Evolutionary conservation across 1,140 invertebrate genomes (phyloP), one percentile per base, ranked within the genome.

Genomic region (Neoseiulus cucumeris): DNA sequence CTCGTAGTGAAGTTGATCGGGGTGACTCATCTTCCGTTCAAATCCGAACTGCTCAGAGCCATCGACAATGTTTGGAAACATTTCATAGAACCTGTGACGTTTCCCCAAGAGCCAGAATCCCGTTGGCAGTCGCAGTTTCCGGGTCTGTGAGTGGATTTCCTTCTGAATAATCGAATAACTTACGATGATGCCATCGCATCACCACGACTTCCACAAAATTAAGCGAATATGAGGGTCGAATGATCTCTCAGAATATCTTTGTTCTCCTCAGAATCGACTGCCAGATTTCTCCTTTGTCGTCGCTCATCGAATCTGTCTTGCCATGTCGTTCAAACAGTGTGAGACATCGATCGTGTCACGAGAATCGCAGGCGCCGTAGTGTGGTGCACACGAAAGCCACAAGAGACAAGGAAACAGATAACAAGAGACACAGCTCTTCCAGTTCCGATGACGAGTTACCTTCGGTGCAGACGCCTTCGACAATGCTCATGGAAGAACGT

Each of bases 1-100:
- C 25, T 59, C 33, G 33, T 59, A 20, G 14, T 59, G 17, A 59
- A 59, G 22, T 25, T 59, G 51, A 59, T 59, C 22, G 51, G 51
- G 17, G 51, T 59, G 4, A 59, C 51, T 29, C 51, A 59, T 59
- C 51, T 59, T n/a, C 51, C 51, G 12, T 59, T 59, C 51, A 59
- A 59, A 59, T 25, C 33, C 25, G 51, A 59, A 20, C 22, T 59
- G 14, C 22, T 59, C 14, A 33, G 33, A 25, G 51, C 51, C 25
- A 59, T 59, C 14, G 51, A 59, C 14, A 33, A 33, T 2, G 17
- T 59, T 20, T 59, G 51, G 51, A 59, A 59, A 59, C 33, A 25
- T 59, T 14, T 59, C 51, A 25, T 59, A 2, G 51, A 59, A 25
- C 51, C 14, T 6, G 22, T 20, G 51, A 14, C 25, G 25, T 59